Base-by-base conservation (phyloP, 1,140 invertebrate species). In the Atta colombica region DNA sequence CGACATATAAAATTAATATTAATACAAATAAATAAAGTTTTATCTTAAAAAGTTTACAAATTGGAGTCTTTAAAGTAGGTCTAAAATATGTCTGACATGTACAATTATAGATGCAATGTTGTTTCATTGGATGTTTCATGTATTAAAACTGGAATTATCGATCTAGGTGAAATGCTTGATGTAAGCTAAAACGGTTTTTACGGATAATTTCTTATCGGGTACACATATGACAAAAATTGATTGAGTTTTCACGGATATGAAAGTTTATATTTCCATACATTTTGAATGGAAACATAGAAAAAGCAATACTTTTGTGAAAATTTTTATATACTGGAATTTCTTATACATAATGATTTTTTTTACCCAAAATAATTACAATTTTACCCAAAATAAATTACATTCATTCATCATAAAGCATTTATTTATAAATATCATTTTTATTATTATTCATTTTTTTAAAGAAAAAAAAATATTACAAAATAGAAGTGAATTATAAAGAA, bases 81-180 rank as follows among this genome's bases (percentile, higher is more conserved):
- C 8, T 66, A 66, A 39, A 68, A 49, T 68, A 21, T 68, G 0
- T 18, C 31, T 45, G n/a, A 21, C 39, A 21, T 4, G 4, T 25
- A 25, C 31, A 6, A 25, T 45, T 61, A 16, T 4, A 63, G 8
- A 77, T 18, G 14, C 3, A n/a, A 35, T 61, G 31, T 58, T 55
- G 12, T 58, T 39, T 58, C n/a, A 39, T 58, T 21, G 31, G 53
- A 35, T 74, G n/a, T 12, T 21, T 58, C 31, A 35, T 21, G 28
- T 16, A 75, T 60, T 49, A 21, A 84, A 82, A 53, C 25, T 84
- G 21, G 78, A 39, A 58, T 71, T 75, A 75, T 84, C 31, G n/a
- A 80, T 68, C 55, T 84, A 63, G 69, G 80, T 84, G 80, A 84
- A 84, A 84, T 58, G 55, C 80, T 84, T 75, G 80, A 61, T 28